Conservation (phyloP, 2,113 vertebrate genomes). For the Macrotus californicus region DNA sequence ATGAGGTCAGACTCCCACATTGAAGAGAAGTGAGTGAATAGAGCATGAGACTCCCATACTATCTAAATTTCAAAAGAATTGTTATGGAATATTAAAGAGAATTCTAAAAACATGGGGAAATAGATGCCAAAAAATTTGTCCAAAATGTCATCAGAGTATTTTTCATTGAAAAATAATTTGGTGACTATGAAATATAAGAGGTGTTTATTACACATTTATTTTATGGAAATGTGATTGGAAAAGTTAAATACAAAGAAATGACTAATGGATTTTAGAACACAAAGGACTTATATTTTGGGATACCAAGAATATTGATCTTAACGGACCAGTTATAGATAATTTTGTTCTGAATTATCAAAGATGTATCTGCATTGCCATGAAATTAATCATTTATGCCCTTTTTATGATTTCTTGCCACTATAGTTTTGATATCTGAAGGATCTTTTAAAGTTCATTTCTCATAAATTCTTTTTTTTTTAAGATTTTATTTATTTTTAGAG, state of each 20-base stretch:
- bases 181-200: neutral
- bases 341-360: neutral
- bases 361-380: neutral
- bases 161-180: constrained; percentile 5
- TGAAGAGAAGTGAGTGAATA: no score
- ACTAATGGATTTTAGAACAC: neutral
- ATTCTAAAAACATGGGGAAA: neutral
- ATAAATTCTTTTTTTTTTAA: neutral
- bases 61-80: neutral
- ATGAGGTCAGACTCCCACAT: neutral
- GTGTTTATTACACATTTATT: neutral
- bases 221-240: neutral
- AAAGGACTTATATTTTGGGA: neutral
- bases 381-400: neutral
- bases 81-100: neutral
- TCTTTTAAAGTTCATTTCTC: neutral
- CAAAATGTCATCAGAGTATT: neutral
- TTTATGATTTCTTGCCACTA: neutral
- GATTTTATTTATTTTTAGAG: no score
- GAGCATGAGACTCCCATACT: no score
- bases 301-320: neutral
- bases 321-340: neutral
- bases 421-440: neutral
- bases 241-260: neutral
- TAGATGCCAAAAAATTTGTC: neutral